A percentile compares a stretch with the other conserved stretches of the same genome.
phyloP scores from a whole-genome alignment of 2,888 invertebrate genomes.

The Drosophila rubida region DNA sequence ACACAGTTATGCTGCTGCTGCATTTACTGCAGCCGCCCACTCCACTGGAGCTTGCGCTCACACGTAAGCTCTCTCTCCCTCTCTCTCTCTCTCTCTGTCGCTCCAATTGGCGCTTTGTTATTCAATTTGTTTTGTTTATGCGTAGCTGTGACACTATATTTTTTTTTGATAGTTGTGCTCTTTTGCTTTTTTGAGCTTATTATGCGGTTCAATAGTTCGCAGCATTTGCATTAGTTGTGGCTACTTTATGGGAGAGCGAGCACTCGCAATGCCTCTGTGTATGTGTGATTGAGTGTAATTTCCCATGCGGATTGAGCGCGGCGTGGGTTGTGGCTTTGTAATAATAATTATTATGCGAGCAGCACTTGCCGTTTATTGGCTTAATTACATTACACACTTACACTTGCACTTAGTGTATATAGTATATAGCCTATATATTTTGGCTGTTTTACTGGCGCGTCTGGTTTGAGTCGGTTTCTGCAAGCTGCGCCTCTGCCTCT shows the following conservation, averaged over 20 bases:
- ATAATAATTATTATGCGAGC: conserved; percentile 43
- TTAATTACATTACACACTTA: conserved; percentile 24
- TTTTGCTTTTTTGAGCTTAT: conserved; percentile 42
- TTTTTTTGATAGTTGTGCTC: conserved; percentile 17
- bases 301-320: neutral
- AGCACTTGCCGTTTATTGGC: conserved; percentile 47
- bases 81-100: conserved; percentile 3
- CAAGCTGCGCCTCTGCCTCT: conserved; percentile 18
- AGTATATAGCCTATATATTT: conserved; percentile 19
- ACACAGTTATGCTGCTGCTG: conserved; percentile 31
- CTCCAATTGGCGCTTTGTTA: conserved; percentile 33
- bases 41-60: conserved; percentile 37
- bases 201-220: conserved; percentile 47
- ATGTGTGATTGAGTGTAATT: conserved; percentile 6
- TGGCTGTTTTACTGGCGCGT: conserved; percentile 16
- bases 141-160: conserved; percentile 42
- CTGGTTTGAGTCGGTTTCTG: conserved; percentile 55
- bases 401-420: neutral
- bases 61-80: conserved; percentile 7
- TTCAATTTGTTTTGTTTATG: conserved; percentile 67
- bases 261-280: conserved; percentile 1
- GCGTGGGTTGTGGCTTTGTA: conserved; percentile 36
- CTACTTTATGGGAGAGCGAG: conserved; percentile 38
- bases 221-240: conserved; percentile 31
- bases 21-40: conserved; percentile 50